Evolutionary conservation across 2,888 invertebrate species (phyloP), one percentile per base, ranked within the genome.

Genomic region (Mechanitis messenoides): DNA sequence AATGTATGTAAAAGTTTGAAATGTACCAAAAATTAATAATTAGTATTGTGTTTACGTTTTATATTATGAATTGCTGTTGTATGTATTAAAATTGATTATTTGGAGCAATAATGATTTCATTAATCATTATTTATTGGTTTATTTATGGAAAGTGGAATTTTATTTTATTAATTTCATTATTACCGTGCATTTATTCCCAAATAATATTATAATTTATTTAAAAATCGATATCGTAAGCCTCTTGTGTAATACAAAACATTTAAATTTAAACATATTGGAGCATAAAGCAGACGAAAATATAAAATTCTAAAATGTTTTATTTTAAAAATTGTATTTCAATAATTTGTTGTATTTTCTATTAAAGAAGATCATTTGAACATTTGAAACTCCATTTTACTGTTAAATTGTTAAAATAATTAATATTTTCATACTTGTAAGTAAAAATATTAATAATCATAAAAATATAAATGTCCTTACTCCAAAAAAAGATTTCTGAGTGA

Each of bases 121-220:
- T 20, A 28, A 50, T 50, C 11, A 7, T 50, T 31, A 31, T 35
- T 35, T 35, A 6, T 35, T 35, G 3, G 20, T 20, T 20, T 20
- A 20, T 20, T 20, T 20, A 20, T 1, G 20, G 35, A 35, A 35
- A 35, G 3, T 2, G 3, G 1, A 35, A 2, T 35, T 3, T 35
- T 11, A 31, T 50, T 50, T 9, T 3, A 50, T 31, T 50, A 31
- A 50, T 50, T 50, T 50, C 31, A 31, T 42, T 20, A 20, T 3
- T 42, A 7, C 42, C 50, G 11, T 50, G 50, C 50, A 50, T 50
- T 50, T 50, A 50, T 50, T 50, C 31, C 50, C 50, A 50, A 50
- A 50, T n/a, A 50, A n/a, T 50, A 50, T 42, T 42, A 42, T 42
- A 42, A 42, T 42, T 3, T 42, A 42, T 50, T 50, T 50, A 50